Conservation (phyloP, 2,888 invertebrate genomes). For the Dioctria rufipes region DNA sequence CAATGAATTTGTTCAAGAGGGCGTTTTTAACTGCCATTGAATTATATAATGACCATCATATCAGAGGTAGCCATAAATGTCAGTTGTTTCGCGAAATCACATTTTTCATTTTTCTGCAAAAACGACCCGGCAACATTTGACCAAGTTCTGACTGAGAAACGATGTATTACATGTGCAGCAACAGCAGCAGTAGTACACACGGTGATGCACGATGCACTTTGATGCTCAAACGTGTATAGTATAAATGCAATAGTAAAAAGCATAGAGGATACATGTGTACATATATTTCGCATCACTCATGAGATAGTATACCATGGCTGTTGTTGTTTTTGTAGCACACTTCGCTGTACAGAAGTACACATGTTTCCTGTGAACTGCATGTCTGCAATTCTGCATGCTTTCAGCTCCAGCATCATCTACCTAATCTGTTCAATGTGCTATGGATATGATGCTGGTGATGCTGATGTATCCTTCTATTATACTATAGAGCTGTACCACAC, state of each 20-base stretch:
- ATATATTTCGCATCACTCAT: constrained; percentile 36
- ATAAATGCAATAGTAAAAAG: background rate
- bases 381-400: constrained; percentile 5
- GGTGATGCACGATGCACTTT: constrained; percentile 12
- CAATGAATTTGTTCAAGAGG: constrained; percentile 64
- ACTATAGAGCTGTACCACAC: background rate
- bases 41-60: constrained; percentile 53
- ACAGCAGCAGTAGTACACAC: constrained; percentile 3
- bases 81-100: constrained; percentile 54
- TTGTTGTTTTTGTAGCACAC: background rate
- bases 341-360: constrained; percentile 9
- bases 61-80: constrained; percentile 55
- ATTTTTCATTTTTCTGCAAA: constrained; percentile 52
- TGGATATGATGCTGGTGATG: background rate
- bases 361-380: constrained; percentile 34
- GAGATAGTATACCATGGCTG: constrained; percentile 24
- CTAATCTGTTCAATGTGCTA: constrained; percentile 4
- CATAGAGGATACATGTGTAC: constrained; percentile 3
- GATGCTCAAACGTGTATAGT: background rate
- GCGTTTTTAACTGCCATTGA: constrained; percentile 55
- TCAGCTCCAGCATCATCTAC: constrained; percentile 17
- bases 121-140: constrained; percentile 44
- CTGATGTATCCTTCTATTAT: constrained; percentile 5
- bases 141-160: constrained; percentile 35
- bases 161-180: constrained; percentile 35